These are phyloP conservation scores for Nephrotoma guestfalica DNA, from an alignment of 2,888 invertebrate genomes.

Conservation along the genomic window DNA sequence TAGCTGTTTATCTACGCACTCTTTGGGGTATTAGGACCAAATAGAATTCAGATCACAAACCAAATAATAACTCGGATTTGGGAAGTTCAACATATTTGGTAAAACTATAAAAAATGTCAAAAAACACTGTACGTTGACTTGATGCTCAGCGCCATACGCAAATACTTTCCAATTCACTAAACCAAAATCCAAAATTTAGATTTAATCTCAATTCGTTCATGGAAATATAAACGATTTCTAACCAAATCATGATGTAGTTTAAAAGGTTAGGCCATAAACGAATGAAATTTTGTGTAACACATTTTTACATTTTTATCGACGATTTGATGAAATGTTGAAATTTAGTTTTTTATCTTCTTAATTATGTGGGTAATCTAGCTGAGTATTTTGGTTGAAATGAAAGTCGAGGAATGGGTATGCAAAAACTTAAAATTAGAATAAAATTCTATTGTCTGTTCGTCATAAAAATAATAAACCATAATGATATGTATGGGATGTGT, in stretches of 20 bases:
- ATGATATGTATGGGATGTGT: neutral
- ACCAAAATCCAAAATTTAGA: neutral
- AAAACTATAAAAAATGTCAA: neutral
- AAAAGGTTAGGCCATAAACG: neutral
- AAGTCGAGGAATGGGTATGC: neutral
- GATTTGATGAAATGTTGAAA: neutral
- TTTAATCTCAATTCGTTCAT: neutral
- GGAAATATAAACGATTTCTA: neutral
- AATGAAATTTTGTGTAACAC: neutral
- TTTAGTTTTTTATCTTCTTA: neutral
- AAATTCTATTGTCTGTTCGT: neutral
- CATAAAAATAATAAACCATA: neutral
- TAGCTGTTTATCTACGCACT: neutral
- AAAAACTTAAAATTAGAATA: neutral
- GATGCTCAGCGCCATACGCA: neutral
- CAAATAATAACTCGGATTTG: neutral
- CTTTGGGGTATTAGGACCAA: neutral
- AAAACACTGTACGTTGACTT: neutral
- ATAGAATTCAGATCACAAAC: neutral
- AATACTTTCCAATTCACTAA: neutral
- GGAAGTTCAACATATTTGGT: neutral
- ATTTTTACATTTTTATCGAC: neutral
- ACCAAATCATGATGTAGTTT: neutral
- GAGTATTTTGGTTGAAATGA: neutral
- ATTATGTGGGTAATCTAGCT: neutral